A percentile compares a stretch with the other conserved stretches of the same genome.
Evolutionary conservation across 2,113 vertebrate species (phyloP).

Genomic region (Oreochromis tanganicae): DNA sequence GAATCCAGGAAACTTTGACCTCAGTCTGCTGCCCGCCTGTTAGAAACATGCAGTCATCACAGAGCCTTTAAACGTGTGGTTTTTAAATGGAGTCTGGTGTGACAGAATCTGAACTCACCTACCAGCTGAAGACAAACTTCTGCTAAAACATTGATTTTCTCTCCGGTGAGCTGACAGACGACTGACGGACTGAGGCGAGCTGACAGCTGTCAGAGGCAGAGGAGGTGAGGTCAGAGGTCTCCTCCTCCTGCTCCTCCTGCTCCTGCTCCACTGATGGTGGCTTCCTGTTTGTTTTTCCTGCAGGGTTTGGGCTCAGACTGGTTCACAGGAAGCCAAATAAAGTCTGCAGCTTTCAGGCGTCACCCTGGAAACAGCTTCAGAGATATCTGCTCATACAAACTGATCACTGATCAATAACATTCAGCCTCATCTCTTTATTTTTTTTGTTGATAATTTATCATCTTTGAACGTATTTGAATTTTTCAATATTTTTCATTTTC

Average conservation of each 20-base stretch:
- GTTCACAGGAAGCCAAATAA: not conserved
- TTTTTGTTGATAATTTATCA: rapidly evolving
- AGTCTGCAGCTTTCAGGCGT: not conserved
- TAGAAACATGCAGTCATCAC: not conserved
- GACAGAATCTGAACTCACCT: not conserved
- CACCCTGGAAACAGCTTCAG: not conserved
- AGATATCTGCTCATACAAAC: not conserved
- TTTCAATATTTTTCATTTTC: not conserved
- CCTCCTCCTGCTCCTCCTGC: not conserved
- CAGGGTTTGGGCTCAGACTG: not conserved
- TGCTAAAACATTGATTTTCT: not conserved
- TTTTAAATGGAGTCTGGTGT: not conserved
- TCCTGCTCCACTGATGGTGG: not conserved
- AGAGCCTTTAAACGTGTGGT: not conserved
- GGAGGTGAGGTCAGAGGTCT: not conserved
- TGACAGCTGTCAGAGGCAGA: not conserved
- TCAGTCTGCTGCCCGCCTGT: not conserved
- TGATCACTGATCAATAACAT: not conserved
- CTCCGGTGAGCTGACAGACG: not conserved
- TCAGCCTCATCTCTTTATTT: not conserved
- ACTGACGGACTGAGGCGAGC: not conserved
- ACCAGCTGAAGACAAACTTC: not conserved
- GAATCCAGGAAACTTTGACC: not conserved
- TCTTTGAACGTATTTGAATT: rapidly evolving
- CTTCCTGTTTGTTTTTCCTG: not conserved